Evolutionary conservation across 2,888 invertebrate genomes (phyloP), one percentile per base, ranked within the genome.

Genomic region (Melitaea athalia): DNA sequence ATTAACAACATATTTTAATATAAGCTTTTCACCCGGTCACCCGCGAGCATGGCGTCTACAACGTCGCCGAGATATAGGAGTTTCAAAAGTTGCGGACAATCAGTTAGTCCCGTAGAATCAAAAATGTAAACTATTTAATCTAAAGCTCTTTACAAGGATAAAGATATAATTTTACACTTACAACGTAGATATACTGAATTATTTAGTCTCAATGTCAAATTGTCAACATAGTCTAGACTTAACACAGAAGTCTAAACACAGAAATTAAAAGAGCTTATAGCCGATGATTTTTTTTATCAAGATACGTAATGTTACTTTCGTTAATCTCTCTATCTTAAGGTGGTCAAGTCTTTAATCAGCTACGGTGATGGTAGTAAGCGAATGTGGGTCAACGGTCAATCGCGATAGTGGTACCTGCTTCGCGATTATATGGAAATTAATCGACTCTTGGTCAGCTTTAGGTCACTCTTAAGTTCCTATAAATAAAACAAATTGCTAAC

Each of bases 371-470:
- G 65, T 69, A 64, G 70, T 76, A 69, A 75, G 64, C 69, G 69
- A 72, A 89, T 85, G 86, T 89, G 84, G 91, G 91, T 90, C 91
- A 88, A 78, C 85, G 88, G 88, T 91, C 86, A 86, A 89, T 87
- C 85, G 85, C 80, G 89, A 90, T 89, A 88, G 78, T 78, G 76
- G 77, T 79, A 84, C 85, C 82, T 79, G 83, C 57, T 74, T 83
- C 75, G 84, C 85, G 87, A 88, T 89, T 87, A 85, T 84, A 87
- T 88, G 86, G 81, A 87, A 89, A 89, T 90, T 85, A 84, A 83
- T 81, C 85, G 84, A 81, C 82, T 80, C 74, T 74, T 69, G 64
- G 70, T 72, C 55, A 66, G 63, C 57, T 55, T 33, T 64, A 68
- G 61, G 50, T 67, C 45, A 64, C 64, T 67, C 67, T 64, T 67